Evolutionary conservation across 35 echinoderm and acorn worm species (phyloP).

Genomic region (Apostichopus japonicus): DNA sequence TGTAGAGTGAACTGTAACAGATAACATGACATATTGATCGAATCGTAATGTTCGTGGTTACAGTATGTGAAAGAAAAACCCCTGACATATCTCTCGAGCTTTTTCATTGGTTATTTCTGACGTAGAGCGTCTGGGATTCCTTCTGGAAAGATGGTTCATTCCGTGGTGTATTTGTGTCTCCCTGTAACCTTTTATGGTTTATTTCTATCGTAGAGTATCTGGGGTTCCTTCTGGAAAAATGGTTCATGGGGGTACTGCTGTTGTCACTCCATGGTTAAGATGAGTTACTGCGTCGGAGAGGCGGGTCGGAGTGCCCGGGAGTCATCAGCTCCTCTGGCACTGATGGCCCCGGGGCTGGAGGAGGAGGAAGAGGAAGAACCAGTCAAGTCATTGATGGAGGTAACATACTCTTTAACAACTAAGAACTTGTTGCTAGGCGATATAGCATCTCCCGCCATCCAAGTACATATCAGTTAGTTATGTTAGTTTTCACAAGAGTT

Average conservation of each 20-base stretch:
- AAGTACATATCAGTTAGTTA: no score
- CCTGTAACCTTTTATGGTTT: background rate
- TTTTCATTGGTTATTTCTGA: background rate
- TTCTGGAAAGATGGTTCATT: slow-evolving; percentile 85
- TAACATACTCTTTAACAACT: slow-evolving; percentile 34
- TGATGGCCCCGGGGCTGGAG: background rate
- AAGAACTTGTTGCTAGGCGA: background rate
- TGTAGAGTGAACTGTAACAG: no score
- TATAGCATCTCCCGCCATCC: no score
- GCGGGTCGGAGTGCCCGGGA: slow-evolving; percentile 65
- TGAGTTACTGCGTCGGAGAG: slow-evolving; percentile 76
- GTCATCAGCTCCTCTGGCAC: slow-evolving; percentile 30
- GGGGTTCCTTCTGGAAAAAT: slow-evolving; percentile 95
- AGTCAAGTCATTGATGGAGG: slow-evolving; percentile 85
- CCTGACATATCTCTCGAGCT: no score
- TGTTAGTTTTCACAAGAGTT: no score
- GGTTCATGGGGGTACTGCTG: slow-evolving; percentile 90
- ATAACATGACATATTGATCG: no score
- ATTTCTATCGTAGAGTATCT: slow-evolving; percentile 73
- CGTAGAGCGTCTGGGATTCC: slow-evolving; percentile 92
- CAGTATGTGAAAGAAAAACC: no score
- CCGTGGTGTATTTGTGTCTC: no score
- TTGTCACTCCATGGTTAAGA: slow-evolving; percentile 90
- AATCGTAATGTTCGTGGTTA: no score
- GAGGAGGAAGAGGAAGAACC: slow-evolving; percentile 61